Evolutionary conservation across 1,140 invertebrate genomes (phyloP).

Genomic region (Microplitis demolitor): DNA sequence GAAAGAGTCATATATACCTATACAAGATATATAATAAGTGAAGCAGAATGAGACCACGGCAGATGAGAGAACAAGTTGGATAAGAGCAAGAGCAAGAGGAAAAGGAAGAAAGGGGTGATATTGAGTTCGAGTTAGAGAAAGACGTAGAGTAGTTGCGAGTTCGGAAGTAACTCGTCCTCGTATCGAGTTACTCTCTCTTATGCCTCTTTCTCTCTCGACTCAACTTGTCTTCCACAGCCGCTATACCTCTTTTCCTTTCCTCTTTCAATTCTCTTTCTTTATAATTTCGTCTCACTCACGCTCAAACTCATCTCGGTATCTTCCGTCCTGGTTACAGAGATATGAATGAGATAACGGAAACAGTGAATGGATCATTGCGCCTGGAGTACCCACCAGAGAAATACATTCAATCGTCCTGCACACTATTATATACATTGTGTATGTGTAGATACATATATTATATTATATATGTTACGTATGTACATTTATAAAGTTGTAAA

Average conservation of each 20-base stretch:
- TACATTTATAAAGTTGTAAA: background rate
- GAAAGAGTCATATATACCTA: no score
- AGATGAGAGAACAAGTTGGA: background rate
- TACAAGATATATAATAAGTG: no score
- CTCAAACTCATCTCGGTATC: constrained; percentile 20
- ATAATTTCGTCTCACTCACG: constrained; percentile 5
- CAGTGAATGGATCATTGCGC: constrained; percentile 37
- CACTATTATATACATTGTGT: background rate
- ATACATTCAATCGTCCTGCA: constrained; percentile 30
- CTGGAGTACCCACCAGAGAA: constrained; percentile 25
- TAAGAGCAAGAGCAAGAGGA: background rate
- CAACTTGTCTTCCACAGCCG: background rate
- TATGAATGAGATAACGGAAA: constrained; percentile 39
- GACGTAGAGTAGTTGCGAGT: background rate
- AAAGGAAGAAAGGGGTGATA: background rate
- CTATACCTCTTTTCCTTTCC: background rate
- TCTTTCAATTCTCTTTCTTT: background rate
- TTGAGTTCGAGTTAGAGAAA: background rate
- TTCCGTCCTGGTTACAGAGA: constrained; percentile 28
- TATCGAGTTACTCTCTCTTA: constrained; percentile 23
- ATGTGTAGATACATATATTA: constrained; percentile 15
- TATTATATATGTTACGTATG: background rate
- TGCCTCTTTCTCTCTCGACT: no score
- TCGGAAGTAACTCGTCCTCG: background rate
- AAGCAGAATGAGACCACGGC: no score